phyloP scores from a whole-genome alignment of 2,888 invertebrate genomes.

The Sesamia inferens region DNA sequence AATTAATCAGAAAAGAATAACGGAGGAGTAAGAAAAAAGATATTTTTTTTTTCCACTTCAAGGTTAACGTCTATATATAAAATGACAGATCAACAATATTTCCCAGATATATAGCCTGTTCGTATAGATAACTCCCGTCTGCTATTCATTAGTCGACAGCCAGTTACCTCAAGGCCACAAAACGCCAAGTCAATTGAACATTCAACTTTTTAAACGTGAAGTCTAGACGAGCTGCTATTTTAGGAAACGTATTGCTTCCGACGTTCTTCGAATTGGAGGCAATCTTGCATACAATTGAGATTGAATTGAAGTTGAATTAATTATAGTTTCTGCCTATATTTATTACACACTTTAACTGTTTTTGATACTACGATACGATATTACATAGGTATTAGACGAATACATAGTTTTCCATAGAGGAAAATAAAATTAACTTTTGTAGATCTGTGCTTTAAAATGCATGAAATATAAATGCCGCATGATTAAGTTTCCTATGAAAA shows the following conservation, averaged over 20 bases:
- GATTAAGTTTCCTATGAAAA: neutral
- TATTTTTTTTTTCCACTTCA: too few relatives aligned
- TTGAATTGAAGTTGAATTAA: slow-evolving; percentile 10
- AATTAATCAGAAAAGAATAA: too few relatives aligned
- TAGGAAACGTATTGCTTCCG: slow-evolving; percentile 8
- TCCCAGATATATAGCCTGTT: neutral
- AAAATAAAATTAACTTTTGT: neutral
- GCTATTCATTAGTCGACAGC: neutral
- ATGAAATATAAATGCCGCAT: neutral
- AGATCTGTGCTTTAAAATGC: neutral
- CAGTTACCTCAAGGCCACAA: neutral
- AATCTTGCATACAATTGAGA: slow-evolving; percentile 7
- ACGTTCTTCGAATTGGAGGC: slow-evolving; percentile 12
- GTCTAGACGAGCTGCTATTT: slow-evolving; percentile 33
- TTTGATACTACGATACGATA: too few relatives aligned
- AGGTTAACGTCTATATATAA: too few relatives aligned
- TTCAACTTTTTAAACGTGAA: slow-evolving; percentile 3
- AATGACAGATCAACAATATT: neutral
- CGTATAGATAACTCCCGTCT: too few relatives aligned
- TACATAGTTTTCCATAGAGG: neutral
- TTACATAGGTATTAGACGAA: too few relatives aligned
- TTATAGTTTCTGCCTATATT: neutral
- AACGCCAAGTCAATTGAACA: slow-evolving; percentile 13
- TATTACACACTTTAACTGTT: neutral
- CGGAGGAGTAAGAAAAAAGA: too few relatives aligned